These are phyloP conservation scores for Aldrovandia affinis DNA, from an alignment of 2,797 vertebrate species.

Conservation along the genomic window DNA sequence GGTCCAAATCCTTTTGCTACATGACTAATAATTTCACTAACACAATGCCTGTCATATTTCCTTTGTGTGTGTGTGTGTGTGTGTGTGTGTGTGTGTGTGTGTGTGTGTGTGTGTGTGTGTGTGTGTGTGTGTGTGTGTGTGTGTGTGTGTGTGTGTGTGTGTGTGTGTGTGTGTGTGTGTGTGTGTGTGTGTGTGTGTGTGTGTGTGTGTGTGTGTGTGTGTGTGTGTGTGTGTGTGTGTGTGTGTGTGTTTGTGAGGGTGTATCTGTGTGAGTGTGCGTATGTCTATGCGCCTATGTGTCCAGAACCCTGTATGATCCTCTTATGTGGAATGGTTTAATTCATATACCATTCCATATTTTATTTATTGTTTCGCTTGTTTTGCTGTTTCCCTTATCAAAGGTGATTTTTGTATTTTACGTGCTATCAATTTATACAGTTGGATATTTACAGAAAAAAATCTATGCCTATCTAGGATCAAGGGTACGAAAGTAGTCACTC, in stretches of 20 bases:
- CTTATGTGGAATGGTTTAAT: not conserved
- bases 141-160: not conserved
- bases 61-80: not conserved
- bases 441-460: not conserved
- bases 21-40: constrained; percentile 38
- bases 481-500: too few species aligned
- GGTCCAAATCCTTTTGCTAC: constrained; percentile 33
- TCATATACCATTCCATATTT: not conserved
- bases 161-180: not conserved
- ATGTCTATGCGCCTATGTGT: too few species aligned
- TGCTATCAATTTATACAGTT: not conserved
- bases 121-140: not conserved
- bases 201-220: not conserved
- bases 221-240: not conserved
- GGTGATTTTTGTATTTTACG: not conserved
- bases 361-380: not conserved
- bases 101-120: not conserved
- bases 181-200: not conserved
- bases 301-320: not conserved
- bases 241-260: constrained; percentile 2
- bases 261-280: not conserved
- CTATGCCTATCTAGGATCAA: not conserved
- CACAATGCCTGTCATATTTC: constrained; percentile 45
- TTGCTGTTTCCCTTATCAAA: not conserved
- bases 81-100: not conserved